Conservation (phyloP, 2,113 vertebrate genomes). For the Chlorocebus sabaeus region DNA sequence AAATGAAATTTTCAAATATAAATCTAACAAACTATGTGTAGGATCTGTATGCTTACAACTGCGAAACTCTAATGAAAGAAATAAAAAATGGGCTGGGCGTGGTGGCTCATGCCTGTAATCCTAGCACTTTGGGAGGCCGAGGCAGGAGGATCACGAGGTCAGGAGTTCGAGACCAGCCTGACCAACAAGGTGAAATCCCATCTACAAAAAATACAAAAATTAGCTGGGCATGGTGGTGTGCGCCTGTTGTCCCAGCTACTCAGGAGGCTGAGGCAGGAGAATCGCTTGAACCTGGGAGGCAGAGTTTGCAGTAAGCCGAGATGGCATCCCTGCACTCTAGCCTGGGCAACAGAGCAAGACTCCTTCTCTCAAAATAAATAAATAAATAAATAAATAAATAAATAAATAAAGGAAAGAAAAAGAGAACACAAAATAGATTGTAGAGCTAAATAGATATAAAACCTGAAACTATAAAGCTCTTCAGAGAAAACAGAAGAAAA, state of each 20-base stretch:
- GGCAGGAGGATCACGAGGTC: no score
- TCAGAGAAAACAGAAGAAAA: neutral
- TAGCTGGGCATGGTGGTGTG: no score
- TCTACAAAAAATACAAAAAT: no score
- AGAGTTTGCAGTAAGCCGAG: no score
- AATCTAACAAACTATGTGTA: neutral
- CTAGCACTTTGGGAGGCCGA: no score
- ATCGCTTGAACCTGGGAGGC: no score
- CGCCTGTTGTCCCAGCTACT: no score
- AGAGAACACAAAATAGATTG: neutral
- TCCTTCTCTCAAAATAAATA: neutral
- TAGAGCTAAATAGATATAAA: neutral
- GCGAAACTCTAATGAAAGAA: neutral
- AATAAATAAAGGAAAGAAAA: neutral
- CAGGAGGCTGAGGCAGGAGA: no score
- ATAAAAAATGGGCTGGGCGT: neutral
- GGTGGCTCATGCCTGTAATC: neutral
- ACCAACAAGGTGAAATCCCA: no score
- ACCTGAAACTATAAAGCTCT: neutral
- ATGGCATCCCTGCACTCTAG: no score
- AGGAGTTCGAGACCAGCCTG: no score
- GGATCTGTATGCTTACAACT: neutral
- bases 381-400: neutral
- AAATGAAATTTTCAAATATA: neutral
- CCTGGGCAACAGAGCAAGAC: neutral